Conservation (phyloP, 2,797 vertebrate genomes). For the Phrynocephalus vlangalii region DNA sequence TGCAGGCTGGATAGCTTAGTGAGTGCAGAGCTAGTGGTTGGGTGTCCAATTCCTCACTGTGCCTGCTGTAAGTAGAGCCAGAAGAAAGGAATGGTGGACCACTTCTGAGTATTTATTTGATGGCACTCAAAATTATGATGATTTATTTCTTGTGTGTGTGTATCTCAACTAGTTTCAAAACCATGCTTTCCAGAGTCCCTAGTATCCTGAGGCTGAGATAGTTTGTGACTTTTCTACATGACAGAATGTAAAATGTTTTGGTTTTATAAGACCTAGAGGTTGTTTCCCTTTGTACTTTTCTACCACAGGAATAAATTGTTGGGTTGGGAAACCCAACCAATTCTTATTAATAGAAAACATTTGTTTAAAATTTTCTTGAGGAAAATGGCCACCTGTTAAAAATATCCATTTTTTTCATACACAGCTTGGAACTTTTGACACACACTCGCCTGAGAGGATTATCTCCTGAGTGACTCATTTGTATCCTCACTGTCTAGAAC, state of each 20-base stretch:
- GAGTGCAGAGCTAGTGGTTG: too few species aligned
- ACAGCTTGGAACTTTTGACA: background rate
- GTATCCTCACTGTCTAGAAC: too few species aligned
- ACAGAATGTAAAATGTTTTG: background rate
- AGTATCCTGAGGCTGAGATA: background rate
- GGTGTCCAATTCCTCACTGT: too few species aligned
- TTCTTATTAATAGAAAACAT: background rate
- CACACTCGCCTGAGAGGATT: background rate
- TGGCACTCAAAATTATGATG: too few species aligned
- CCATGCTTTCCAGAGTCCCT: background rate
- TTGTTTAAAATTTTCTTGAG: background rate
- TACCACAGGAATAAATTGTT: background rate
- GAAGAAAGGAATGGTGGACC: too few species aligned
- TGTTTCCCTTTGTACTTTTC: background rate
- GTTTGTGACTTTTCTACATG: background rate
- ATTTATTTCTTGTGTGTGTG: too few species aligned
- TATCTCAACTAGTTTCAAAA: background rate
- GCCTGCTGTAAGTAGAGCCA: too few species aligned
- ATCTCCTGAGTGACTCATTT: background rate
- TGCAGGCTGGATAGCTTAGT: too few species aligned
- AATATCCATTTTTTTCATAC: background rate
- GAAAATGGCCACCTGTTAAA: background rate
- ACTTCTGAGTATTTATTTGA: too few species aligned
- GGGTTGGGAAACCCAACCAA: background rate
- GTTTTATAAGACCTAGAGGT: background rate